These are phyloP conservation scores for Anas acuta DNA, from an alignment of 2,797 vertebrate genomes.

Conservation along the genomic window DNA sequence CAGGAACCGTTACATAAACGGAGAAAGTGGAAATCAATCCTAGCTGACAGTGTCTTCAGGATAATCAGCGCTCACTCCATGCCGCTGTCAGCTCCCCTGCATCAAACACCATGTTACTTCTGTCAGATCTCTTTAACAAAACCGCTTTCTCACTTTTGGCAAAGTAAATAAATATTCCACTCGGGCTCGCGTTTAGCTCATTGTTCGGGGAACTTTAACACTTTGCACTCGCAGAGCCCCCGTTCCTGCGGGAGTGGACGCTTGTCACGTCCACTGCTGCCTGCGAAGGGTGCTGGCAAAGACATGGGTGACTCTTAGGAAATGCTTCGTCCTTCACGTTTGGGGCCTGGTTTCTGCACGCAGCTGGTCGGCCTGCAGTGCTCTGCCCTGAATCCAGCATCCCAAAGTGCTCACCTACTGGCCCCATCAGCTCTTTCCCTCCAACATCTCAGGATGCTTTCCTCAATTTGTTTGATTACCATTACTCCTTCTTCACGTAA, in stretches of 20 bases:
- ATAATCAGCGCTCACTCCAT: conserved; percentile 90
- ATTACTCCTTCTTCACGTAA: conserved; percentile 40
- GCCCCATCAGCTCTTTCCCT: background rate
- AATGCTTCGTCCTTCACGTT: background rate
- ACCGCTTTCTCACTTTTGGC: conserved; percentile 80
- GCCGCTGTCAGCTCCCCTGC: conserved; percentile 82
- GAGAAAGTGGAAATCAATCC: conserved; percentile 92
- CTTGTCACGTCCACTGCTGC: background rate
- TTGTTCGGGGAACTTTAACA: conserved; percentile 61
- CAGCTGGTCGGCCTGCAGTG: background rate
- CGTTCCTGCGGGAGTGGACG: background rate
- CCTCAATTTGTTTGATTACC: conserved; percentile 72
- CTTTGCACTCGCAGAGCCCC: conserved; percentile 45
- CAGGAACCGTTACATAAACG: conserved; percentile 88
- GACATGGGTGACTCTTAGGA: background rate
- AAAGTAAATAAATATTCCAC: conserved; percentile 83
- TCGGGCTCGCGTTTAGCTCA: conserved; percentile 55
- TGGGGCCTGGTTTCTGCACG: background rate
- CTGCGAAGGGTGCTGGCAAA: background rate
- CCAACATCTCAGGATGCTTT: conserved; percentile 56
- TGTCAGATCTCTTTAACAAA: conserved; percentile 85
- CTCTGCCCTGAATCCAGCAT: background rate
- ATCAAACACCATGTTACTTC: conserved; percentile 82
- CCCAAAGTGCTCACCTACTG: background rate
- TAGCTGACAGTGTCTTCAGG: conserved; percentile 95